Evolutionary conservation across 2,113 vertebrate genomes (phyloP).

Genomic region (Dasypus novemcinctus): DNA sequence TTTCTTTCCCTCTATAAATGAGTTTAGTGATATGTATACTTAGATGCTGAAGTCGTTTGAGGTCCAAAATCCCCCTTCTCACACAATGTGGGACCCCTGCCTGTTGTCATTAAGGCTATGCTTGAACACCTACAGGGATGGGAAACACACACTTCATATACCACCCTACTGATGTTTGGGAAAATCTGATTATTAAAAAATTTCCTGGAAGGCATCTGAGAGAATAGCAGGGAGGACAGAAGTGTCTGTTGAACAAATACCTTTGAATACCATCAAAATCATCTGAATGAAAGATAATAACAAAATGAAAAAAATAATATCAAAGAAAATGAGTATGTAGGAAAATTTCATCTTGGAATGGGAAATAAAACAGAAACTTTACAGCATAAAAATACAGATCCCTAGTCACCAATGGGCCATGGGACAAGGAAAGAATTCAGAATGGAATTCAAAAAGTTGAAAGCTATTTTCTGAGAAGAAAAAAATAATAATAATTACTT

Average conservation of each 20-base stretch:
- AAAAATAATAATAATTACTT: not conserved
- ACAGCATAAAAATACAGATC: not conserved
- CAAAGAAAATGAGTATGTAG: not conserved
- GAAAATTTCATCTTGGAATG: not conserved
- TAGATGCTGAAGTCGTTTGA: not conserved
- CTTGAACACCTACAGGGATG: not conserved
- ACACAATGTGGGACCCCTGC: not conserved
- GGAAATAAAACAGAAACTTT: not conserved
- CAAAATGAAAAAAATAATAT: not conserved
- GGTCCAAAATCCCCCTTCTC: not conserved
- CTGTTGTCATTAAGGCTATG: not conserved
- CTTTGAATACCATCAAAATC: not conserved
- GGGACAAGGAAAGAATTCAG: not conserved
- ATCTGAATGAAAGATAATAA: not conserved
- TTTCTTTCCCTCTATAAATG: not conserved
- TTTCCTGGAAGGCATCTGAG: not conserved
- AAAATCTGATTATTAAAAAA: not conserved
- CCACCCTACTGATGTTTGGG: not conserved
- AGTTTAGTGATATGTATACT: not conserved
- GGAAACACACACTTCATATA: not conserved
- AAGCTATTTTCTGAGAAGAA: not conserved
- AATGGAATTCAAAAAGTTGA: not conserved
- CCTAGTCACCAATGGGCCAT: not conserved
- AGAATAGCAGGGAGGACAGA: not conserved
- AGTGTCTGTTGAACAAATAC: not conserved